Evolutionary conservation across 2,888 invertebrate species (phyloP), one percentile per base, ranked within the genome.

Genomic region (Syritta pipiens): DNA sequence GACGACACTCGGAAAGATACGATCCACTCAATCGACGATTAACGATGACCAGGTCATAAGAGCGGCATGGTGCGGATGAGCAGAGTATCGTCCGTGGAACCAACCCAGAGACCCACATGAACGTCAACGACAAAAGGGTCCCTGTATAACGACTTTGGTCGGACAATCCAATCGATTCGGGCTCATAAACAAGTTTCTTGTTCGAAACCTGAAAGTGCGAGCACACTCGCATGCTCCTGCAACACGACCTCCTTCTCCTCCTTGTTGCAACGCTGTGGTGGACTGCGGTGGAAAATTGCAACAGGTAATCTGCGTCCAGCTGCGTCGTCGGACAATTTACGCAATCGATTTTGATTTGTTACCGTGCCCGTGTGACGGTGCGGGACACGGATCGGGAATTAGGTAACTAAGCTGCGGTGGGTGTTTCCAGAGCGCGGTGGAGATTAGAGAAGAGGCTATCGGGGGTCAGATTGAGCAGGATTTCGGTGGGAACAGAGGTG

Each of bases 171-270:
- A 28, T 7, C 4, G 10, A 26, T 5, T 17, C 20, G 4, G 7
- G 28, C 12, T n/a, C n/a, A n/a, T n/a, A 48, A 68, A 68, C 48
- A 46, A 40, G 67, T 68, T 68, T 9, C 12, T 17, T 49, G 44
- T 20, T 26, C n/a, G 22, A 65, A 65, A 65, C 65, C 65, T 53
- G 65, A 65, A 51, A 51, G 30, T 42, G 48, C 40, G 49, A 40
- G n/a, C 49, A 42, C 42, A 55, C 20, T 32, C 9, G n/a, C n/a
- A 14, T 1, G 57, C 67, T 57, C 67, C 67, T 57, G 46, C n/a
- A n/a, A n/a, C n/a, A n/a, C 48, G 48, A 49, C 67, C 67, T 68
- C 57, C 14, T 68, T 57, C 19, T 26, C 7, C 12, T 9, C 4
- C 14, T 53, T 4, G 28, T 30, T 2, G 6, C 19, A 12, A 14